Conservation (phyloP, 2,888 invertebrate species). For the Rhingia campestris region DNA sequence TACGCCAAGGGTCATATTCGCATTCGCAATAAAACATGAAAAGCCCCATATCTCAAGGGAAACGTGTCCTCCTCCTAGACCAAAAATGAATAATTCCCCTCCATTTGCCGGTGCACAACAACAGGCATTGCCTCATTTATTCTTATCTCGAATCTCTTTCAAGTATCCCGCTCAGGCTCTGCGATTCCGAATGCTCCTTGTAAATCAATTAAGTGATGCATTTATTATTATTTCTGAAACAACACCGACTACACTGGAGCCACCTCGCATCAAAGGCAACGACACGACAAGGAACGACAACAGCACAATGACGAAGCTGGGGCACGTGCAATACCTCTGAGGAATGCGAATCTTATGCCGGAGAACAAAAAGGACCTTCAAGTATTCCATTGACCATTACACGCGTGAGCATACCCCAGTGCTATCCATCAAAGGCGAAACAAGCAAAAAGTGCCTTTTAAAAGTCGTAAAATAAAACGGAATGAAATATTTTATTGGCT, state of each 20-base stretch:
- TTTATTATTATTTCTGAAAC: conserved; percentile 48
- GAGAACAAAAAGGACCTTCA: conserved; percentile 68
- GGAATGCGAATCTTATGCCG: conserved; percentile 53
- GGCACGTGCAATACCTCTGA: conserved; percentile 56
- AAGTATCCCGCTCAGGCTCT: conserved; percentile 27
- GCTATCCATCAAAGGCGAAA: conserved; percentile 49
- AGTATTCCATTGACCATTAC: conserved; percentile 68
- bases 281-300: conserved; percentile 3
- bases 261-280: conserved; percentile 3
- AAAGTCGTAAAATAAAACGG: conserved; percentile 22
- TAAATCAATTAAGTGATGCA: conserved; percentile 65
- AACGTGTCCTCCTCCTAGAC: conserved; percentile 28
- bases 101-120: conserved; percentile 9
- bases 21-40: not conserved
- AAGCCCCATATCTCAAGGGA: conserved; percentile 5
- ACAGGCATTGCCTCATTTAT: conserved; percentile 48
- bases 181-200: conserved; percentile 32
- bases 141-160: conserved; percentile 59
- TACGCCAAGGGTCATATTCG: not conserved
- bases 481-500: conserved; percentile 51
- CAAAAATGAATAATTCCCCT: conserved; percentile 42
- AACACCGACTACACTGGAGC: conserved; percentile 16
- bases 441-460: conserved; percentile 21
- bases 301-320: conserved; percentile 5
- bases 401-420: conserved; percentile 7